Conservation (phyloP, 2,888 invertebrate species). For the Drosophila pseudotalamancana region DNA sequence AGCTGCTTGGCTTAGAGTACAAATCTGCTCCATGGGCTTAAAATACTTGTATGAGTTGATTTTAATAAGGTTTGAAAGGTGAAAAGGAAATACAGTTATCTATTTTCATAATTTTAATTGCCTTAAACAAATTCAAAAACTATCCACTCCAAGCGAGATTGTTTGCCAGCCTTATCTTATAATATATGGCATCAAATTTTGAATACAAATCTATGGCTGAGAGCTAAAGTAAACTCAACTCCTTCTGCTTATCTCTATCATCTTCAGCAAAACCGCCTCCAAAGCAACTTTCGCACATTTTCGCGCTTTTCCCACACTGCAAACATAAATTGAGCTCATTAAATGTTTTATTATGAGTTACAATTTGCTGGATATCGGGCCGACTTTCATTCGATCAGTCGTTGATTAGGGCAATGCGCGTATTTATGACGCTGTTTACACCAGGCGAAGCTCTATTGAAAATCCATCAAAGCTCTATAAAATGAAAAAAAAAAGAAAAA, state of each 20-base stretch:
- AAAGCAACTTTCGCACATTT: slow-evolving; percentile 16
- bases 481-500: not conserved
- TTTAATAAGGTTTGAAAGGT: slow-evolving; percentile 25
- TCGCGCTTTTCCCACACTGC: slow-evolving; percentile 19
- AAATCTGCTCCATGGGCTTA: too few relatives aligned
- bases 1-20: slow-evolving; percentile 11
- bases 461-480: slow-evolving; percentile 56
- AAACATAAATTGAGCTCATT: slow-evolving; percentile 16
- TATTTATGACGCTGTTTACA: slow-evolving; percentile 68
- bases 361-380: slow-evolving; percentile 39
- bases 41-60: not conserved
- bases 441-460: slow-evolving; percentile 50
- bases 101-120: too few relatives aligned
- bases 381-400: slow-evolving; percentile 25
- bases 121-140: too few relatives aligned
- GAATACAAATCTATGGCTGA: too few relatives aligned
- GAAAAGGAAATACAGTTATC: slow-evolving; percentile 1
- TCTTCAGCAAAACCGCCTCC: not conserved
- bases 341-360: slow-evolving; percentile 19
- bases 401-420: slow-evolving; percentile 47
- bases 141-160: too few relatives aligned
- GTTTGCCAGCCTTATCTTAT: too few relatives aligned
- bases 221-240: too few relatives aligned
- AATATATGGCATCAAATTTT: not conserved
- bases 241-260: too few relatives aligned